These are phyloP conservation scores for Acrocephalus scirpaceus DNA, from an alignment of 2,797 vertebrate genomes.

Conservation along the genomic window DNA sequence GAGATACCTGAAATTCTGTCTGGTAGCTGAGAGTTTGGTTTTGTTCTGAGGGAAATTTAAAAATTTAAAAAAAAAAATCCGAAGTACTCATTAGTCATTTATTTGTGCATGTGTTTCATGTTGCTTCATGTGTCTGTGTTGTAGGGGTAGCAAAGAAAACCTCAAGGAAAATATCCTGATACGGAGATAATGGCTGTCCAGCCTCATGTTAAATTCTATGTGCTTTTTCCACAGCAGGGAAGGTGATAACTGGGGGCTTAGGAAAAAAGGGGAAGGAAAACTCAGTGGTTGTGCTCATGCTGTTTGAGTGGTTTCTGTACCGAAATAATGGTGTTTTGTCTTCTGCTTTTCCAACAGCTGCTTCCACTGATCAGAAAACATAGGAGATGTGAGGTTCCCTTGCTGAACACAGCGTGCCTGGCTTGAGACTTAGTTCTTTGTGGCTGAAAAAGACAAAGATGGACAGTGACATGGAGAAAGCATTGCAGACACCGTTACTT, in stretches of 20 bases:
- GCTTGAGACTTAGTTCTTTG: slow-evolving; percentile 67
- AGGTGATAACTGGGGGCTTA: not conserved
- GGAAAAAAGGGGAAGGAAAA: not conserved
- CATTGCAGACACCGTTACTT: slow-evolving; percentile 24
- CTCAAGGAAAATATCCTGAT: not conserved
- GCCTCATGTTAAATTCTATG: not conserved
- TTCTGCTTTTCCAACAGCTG: slow-evolving; percentile 71
- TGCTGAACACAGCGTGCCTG: slow-evolving; percentile 63
- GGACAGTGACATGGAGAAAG: slow-evolving; percentile 7
- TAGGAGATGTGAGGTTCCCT: slow-evolving; percentile 64
- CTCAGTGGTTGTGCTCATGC: not conserved
- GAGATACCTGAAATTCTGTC: not conserved
- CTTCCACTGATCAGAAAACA: slow-evolving; percentile 73
- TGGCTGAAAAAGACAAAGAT: slow-evolving; percentile 44
- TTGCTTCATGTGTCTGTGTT: not conserved
- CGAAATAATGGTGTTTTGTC: slow-evolving; percentile 16
- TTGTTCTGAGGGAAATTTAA: not conserved
- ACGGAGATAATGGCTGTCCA: not conserved
- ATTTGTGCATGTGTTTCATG: not conserved
- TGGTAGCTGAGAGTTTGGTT: not conserved
- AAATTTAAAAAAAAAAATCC: not conserved
- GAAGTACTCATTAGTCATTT: not conserved
- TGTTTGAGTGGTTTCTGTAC: not conserved
- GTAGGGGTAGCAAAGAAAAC: not conserved
- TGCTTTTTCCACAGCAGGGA: not conserved